Base-by-base conservation (phyloP, 2,888 invertebrate species). In the Nomada lathburiana region DNA sequence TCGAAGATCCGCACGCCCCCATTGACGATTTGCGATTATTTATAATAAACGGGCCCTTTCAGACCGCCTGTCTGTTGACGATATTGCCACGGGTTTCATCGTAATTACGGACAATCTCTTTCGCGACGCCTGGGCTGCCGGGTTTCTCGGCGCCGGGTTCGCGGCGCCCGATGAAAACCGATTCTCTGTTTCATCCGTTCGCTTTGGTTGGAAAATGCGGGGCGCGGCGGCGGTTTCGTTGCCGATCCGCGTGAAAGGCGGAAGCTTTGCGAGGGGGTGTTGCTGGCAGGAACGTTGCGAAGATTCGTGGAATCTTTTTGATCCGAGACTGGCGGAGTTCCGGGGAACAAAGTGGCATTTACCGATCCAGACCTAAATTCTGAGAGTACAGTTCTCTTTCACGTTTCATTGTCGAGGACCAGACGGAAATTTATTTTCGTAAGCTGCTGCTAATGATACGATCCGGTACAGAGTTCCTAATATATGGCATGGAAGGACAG, bases 11-110 rank as follows among this genome's bases (percentile, higher is more conserved):
- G 29, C 55, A 26, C 64, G 52, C 42, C 57, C 80, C 68, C 76
- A 64, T 76, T 72, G 71, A 81, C 82, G 76, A 80, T 63, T n/a
- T 53, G 62, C 67, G 81, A 80, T 80, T 80, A 81, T 72, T 81
- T 64, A 59, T 76, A 63, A 75, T 57, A 76, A 82, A 82, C 65
- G 82, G 11, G 44, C 11, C 50, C 53, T 70, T 82, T 78, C 52
- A 52, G 9, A 18, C 47, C 16, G 69, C 52, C 67, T 68, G 79
- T 57, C 80, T 69, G 68, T 78, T 16, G 70, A 74, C 70, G 79
- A 64, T 73, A 73, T 68, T 67, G 55, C 59, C 75, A 55, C 60
- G 53, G 70, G 69, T 59, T 67, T 75, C 70, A 23, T 26, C 75
- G 75, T 70, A 67, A 80, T 82, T 75, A 63, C 53, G 67, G 50